Evolutionary conservation across 1,140 invertebrate species (phyloP), one percentile per base, ranked within the genome.

Genomic region (Gryon sp.): DNA sequence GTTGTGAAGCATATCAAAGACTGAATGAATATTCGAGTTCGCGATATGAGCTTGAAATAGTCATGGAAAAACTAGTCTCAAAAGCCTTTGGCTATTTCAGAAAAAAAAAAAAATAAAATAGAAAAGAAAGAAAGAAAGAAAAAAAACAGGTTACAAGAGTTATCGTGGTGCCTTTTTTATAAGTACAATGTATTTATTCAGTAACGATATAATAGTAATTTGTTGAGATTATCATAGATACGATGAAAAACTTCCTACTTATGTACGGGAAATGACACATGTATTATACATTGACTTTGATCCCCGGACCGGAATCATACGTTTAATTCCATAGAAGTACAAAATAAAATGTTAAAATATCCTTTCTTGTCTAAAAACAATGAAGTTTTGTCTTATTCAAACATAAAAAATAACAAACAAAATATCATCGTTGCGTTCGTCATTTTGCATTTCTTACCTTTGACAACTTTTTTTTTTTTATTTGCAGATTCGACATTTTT

Each of bases 1-100:
- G 81, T 84, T 85, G 82, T 83, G 82, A 84, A 83, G 79, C 65
- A 82, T 76, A 80, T 82, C 81, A 83, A 88, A 88, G 85, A 88
- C 86, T 88, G 86, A 88, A 81, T 76, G 76, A 66, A 59, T 52
- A 81, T 83, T 80, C 74, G 78, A 80, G 81, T 80, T 75, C 81
- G 46, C 70, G 38, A 76, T 50, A 76, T 75, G 52, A 81, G 80
- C 82, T 84, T 85, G 79, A 84, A 82, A 83, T 87, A 88, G 87
- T 88, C 86, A 85, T 86, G 72, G 82, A 75, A 86, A n/a, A 88
- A 87, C 87, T 88, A 88, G 87, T 88, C 86, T 81, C 78, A 72
- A 83, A 83, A 85, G 81, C 83, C 80, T 82, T 80, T 81, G 83
- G 80, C 80, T 83, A 66, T 79, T 59, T 76, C 73, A 76, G n/a